Conservation (phyloP, 1,140 invertebrate species). For the Gryllus bimaculatus region DNA sequence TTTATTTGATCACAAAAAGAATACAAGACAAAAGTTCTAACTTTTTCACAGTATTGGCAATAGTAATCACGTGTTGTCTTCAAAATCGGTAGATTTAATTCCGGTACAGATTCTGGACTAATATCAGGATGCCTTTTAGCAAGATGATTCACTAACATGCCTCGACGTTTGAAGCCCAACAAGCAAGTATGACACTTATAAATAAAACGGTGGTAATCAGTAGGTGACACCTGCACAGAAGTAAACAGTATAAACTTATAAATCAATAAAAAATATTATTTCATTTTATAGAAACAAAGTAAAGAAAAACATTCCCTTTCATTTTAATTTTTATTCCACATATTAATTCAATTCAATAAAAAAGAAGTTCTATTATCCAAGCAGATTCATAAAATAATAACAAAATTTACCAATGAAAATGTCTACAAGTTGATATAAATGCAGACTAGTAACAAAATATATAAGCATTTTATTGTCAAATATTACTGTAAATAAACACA, state of each 20-base stretch:
- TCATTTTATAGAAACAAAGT: conserved; percentile 18
- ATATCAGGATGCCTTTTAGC: conserved; percentile 76
- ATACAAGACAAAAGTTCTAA: conserved; percentile 24
- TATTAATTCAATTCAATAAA: too few relatives aligned
- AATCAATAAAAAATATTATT: background rate
- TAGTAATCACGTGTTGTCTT: conserved; percentile 71
- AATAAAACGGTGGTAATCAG: conserved; percentile 65
- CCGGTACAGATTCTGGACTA: conserved; percentile 61
- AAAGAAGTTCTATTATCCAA: too few relatives aligned
- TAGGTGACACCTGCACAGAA: conserved; percentile 45
- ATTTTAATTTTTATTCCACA: background rate
- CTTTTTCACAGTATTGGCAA: conserved; percentile 79
- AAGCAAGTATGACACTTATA: conserved; percentile 74
- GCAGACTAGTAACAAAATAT: too few relatives aligned
- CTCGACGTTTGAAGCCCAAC: conserved; percentile 71
- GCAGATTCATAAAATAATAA: too few relatives aligned
- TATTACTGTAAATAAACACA: too few relatives aligned
- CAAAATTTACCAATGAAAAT: too few relatives aligned
- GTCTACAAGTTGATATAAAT: too few relatives aligned
- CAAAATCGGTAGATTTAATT: conserved; percentile 72
- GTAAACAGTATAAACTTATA: background rate
- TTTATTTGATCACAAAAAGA: background rate
- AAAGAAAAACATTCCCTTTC: background rate
- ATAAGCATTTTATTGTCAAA: too few relatives aligned
- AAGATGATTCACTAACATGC: conserved; percentile 78